These are phyloP conservation scores for Teleogryllus oceanicus DNA, from an alignment of 2,888 invertebrate genomes.

Conservation along the genomic window DNA sequence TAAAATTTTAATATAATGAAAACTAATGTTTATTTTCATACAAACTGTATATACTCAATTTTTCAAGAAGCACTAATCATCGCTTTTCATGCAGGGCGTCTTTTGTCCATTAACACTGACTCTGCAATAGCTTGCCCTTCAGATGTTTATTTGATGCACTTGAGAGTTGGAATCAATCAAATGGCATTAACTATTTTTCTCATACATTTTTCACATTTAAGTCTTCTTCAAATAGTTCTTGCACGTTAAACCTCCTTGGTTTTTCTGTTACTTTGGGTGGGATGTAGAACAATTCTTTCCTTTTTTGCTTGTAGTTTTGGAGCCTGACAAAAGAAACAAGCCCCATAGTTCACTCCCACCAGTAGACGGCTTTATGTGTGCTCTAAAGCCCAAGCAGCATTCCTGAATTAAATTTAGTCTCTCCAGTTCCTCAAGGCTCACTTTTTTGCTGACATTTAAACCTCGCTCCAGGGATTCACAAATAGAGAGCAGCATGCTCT, in stretches of 20 bases:
- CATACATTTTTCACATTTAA: background rate
- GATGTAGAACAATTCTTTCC: conserved; percentile 46
- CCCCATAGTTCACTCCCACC: conserved; percentile 51
- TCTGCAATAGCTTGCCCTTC: too few species aligned
- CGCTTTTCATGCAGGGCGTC: too few species aligned
- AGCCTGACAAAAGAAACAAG: conserved; percentile 54
- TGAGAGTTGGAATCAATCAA: too few species aligned
- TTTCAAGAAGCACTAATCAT: too few species aligned
- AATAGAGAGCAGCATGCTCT: conserved; percentile 69
- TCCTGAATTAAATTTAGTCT: conserved; percentile 61
- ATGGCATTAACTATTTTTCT: background rate
- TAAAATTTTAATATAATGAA: background rate
- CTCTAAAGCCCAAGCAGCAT: conserved; percentile 70
- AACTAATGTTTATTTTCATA: background rate
- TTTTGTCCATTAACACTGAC: too few species aligned
- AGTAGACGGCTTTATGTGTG: conserved; percentile 38
- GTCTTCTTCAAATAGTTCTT: conserved; percentile 57
- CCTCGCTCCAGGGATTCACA: conserved; percentile 77
- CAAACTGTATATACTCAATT: background rate
- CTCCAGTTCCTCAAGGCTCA: conserved; percentile 69
- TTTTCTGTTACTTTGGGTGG: conserved; percentile 44
- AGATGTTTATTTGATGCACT: too few species aligned
- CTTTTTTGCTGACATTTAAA: conserved; percentile 83
- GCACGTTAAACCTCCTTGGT: conserved; percentile 58
- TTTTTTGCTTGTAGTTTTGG: conserved; percentile 44